Evolutionary conservation across 2,113 vertebrate species (phyloP).

Genomic region (Gnathonemus echidnorhynchus): DNA sequence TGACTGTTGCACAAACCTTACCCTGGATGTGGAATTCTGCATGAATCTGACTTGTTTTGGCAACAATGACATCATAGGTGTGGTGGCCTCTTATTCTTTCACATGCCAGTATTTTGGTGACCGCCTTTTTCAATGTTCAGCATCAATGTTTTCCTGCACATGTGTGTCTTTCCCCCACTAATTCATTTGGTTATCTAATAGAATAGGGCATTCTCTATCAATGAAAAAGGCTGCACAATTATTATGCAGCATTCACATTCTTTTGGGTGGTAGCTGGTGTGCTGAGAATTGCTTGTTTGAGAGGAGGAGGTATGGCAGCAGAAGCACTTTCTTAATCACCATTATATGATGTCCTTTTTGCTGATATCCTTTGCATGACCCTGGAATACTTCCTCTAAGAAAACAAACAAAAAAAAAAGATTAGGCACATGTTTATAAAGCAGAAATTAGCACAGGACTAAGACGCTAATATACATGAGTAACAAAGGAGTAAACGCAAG

Average conservation of each 20-base stretch:
- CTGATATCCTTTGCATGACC: background rate
- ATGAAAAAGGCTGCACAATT: background rate
- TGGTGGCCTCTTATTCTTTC: background rate
- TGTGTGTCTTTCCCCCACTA: background rate
- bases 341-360: background rate
- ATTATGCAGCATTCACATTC: background rate
- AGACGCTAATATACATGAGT: too few species aligned
- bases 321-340: background rate
- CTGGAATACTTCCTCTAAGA: background rate
- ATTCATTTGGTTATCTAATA: background rate
- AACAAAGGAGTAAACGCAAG: too few species aligned
- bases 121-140: background rate
- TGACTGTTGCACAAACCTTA: background rate
- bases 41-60: background rate
- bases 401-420: background rate
- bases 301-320: background rate
- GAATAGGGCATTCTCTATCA: background rate
- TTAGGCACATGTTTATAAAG: background rate
- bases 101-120: background rate
- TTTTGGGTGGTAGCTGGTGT: background rate
- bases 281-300: background rate
- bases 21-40: background rate
- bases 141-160: background rate
- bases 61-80: background rate
- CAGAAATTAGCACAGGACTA: background rate